Evolutionary conservation across 2,888 invertebrate genomes (phyloP).

Genomic region (Octodonta nipae): DNA sequence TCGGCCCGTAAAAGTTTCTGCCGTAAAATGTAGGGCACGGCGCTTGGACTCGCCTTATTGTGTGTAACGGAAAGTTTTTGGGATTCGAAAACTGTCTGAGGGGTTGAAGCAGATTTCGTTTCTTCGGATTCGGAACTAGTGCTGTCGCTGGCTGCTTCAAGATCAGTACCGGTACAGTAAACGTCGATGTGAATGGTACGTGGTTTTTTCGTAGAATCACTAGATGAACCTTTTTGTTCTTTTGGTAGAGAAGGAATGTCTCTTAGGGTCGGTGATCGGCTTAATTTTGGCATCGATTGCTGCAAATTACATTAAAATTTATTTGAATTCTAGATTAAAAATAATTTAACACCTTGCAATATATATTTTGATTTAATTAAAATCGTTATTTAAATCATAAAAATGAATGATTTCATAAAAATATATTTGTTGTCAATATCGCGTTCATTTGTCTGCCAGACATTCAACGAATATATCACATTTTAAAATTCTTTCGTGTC

Average conservation of each 20-base stretch:
- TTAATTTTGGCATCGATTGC: slow-evolving; percentile 16
- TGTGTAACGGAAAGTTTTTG: slow-evolving; percentile 48
- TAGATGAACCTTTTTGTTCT: slow-evolving; percentile 15
- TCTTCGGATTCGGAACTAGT: slow-evolving; percentile 23
- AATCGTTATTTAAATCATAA: too few species aligned
- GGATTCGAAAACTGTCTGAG: slow-evolving; percentile 52
- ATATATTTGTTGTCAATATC: too few species aligned
- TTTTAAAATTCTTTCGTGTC: too few species aligned
- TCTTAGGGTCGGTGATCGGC: slow-evolving; percentile 16
- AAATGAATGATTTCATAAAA: too few species aligned
- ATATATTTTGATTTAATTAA: too few species aligned
- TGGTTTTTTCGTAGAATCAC: slow-evolving; percentile 36
- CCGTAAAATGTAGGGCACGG: slow-evolving; percentile 35
- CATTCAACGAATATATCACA: too few species aligned
- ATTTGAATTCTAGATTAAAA: too few species aligned
- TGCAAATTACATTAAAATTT: too few species aligned
- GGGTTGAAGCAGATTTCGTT: slow-evolving; percentile 39
- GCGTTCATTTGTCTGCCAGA: too few species aligned
- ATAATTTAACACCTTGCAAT: too few species aligned
- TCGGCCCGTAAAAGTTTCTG: slow-evolving; percentile 7
- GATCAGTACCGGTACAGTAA: slow-evolving; percentile 54
- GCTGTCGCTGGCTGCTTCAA: slow-evolving; percentile 30
- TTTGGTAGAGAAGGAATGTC: slow-evolving; percentile 3
- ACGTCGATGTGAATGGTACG: slow-evolving; percentile 63
- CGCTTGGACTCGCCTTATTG: slow-evolving; percentile 35